Evolutionary conservation across 2,797 vertebrate species (phyloP), one percentile per base, ranked within the genome.

Genomic region (Myripristis murdjan): DNA sequence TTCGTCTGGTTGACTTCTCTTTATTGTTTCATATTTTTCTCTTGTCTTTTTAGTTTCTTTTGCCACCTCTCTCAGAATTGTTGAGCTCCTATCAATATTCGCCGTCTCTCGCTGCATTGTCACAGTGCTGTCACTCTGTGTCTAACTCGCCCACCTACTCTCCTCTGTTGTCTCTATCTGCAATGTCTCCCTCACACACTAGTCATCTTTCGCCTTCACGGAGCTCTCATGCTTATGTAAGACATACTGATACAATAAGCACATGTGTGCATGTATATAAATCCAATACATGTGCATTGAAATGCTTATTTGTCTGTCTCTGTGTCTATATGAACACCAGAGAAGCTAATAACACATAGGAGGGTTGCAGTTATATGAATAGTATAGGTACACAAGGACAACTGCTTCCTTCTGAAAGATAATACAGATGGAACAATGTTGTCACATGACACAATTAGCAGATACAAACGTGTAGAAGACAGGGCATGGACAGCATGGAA

Each of bases 101-200:
- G 26, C 4, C 4, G 4, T 28, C 28, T 53, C 18, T 64, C 31
- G 15, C 22, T n/a, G 9, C 39, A 41, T 16, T 58, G 37, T 59
- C 41, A 56, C 55, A 22, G 5, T 28, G 64, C 41, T 69, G 52
- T n/a, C 15, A 10, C 23, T 49, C 51, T 35, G 18, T 22, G 24
- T 59, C 26, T 20, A 39, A 41, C 37, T 53, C n/a, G 0, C 52
- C 61, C 47, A 62, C 66, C 35, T 46, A 6, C 66, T 48, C 18
- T 49, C 47, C 48, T 23, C 24, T 6, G 39, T 70, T 73, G 65
- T 70, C 47, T 41, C 49, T n/a, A 9, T 43, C 54, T 46, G 24
- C 22, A n/a, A 35, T 49, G 60, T 44, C 24, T 62, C 52, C 39
- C 4, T 1, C 37, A 6, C 6, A 24, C 4, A 24, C 24, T 65